These are phyloP conservation scores for Cheilosia grossa DNA, from an alignment of 2,888 invertebrate species.

Conservation along the genomic window DNA sequence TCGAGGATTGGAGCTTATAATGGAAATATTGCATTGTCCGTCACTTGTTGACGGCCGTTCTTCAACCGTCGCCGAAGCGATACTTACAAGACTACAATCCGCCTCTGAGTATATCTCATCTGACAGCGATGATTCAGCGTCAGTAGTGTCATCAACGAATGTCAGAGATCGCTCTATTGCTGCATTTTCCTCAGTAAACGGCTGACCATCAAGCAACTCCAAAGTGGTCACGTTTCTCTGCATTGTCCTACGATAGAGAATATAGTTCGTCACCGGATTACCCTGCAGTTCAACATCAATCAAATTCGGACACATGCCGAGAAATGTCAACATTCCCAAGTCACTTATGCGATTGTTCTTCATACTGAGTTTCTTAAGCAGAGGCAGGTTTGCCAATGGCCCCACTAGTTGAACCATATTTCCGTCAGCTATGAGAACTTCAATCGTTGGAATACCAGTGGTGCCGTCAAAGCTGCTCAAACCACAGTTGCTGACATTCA, in stretches of 20 bases:
- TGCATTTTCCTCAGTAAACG: constrained; percentile 68
- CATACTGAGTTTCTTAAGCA: constrained; percentile 83
- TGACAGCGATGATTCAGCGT: constrained; percentile 63
- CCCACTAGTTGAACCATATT: constrained; percentile 87
- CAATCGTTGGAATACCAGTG: constrained; percentile 86
- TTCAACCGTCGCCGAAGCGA: constrained; percentile 46
- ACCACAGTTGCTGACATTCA: constrained; percentile 87
- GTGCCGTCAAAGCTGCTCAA: constrained; percentile 88
- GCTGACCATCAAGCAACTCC: constrained; percentile 82
- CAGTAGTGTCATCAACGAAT: constrained; percentile 51
- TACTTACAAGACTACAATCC: constrained; percentile 48
- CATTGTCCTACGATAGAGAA: constrained; percentile 81
- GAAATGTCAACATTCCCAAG: constrained; percentile 80
- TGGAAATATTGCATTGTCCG: constrained; percentile 43
- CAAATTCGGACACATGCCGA: constrained; percentile 84
- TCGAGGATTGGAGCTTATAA: constrained; percentile 14
- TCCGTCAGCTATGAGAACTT: constrained; percentile 86
- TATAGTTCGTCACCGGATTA: constrained; percentile 82
- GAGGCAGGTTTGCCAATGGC: constrained; percentile 85
- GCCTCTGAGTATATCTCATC: constrained; percentile 63
- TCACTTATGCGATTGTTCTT: constrained; percentile 81
- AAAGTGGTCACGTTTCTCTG: constrained; percentile 82
- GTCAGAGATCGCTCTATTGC: not conserved
- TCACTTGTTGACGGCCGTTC: constrained; percentile 64
- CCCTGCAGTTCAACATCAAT: constrained; percentile 84